Base-by-base conservation (phyloP, 92 coral and sea anemone genomes). In the Phymanthus crucifer region DNA sequence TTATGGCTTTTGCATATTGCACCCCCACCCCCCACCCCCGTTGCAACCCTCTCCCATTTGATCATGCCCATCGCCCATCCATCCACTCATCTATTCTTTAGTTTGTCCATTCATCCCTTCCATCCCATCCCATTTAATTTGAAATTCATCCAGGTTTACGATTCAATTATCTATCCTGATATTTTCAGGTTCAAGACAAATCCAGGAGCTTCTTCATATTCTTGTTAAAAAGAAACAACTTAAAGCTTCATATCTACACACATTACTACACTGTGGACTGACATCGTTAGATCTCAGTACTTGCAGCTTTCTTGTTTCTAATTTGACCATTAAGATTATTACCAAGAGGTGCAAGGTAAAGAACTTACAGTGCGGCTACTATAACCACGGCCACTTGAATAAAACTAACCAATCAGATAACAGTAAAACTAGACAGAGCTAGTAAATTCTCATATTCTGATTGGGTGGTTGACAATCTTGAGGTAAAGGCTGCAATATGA, bases 311-410 rank as follows among this genome's bases (percentile, higher is more conserved):
- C 70, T 91, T 6, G 71, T 89, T 74, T 86, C 75, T 67, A 93
- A 91, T 57, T 75, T 83, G 72, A 34, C 86, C 38, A 78, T 91
- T 16, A 48, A 54, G 80, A 71, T 75, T 73, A 75, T 91, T 32
- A 72, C 82, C 43, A 79, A 27, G 27, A 85, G 93, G 17, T 91
- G 96, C 52, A 84, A 91, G 93, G 96, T 91, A 79, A 79, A n/a
- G n/a, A n/a, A n/a, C n/a, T n/a, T n/a, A n/a, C n/a, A n/a, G n/a
- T n/a, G n/a, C n/a, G n/a, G n/a, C n/a, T n/a, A n/a, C n/a, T n/a
- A n/a, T n/a, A n/a, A n/a, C n/a, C n/a, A n/a, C n/a, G n/a, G n/a
- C n/a, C n/a, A n/a, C n/a, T n/a, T n/a, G n/a, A n/a, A n/a, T n/a
- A n/a, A n/a, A n/a, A n/a, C n/a, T n/a, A n/a, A n/a, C n/a, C n/a